Percentiles rank a stretch among this genome's conserved stretches.
These are phyloP conservation scores for Zaprionus ghesquierei DNA, from an alignment of 1,140 invertebrate species.

Conservation along the genomic window DNA sequence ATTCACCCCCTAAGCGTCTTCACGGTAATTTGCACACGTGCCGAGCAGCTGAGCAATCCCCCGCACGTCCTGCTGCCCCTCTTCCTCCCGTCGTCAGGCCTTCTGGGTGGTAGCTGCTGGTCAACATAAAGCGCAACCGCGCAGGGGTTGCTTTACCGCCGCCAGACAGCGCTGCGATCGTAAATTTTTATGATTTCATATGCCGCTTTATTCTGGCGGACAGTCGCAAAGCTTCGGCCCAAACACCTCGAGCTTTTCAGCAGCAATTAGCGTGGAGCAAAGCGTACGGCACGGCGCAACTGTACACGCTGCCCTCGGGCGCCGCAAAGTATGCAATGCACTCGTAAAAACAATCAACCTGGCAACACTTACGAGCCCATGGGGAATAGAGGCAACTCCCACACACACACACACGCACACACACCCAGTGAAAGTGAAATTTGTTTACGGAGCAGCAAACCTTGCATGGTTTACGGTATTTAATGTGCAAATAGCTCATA, in stretches of 20 bases:
- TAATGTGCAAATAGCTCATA: slow-evolving; percentile 77
- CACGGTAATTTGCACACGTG: slow-evolving; percentile 81
- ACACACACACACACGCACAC: slow-evolving; percentile 3
- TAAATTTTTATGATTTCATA: slow-evolving; percentile 79
- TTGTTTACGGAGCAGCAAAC: slow-evolving; percentile 44
- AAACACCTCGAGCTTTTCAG: slow-evolving; percentile 34
- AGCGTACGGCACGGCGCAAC: slow-evolving; percentile 30
- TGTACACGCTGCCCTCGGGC: slow-evolving; percentile 45
- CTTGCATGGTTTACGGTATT: slow-evolving; percentile 66
- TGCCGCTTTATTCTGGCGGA: neutral
- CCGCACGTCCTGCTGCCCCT: neutral
- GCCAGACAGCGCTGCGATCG: slow-evolving; percentile 57
- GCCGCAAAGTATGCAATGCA: slow-evolving; percentile 55
- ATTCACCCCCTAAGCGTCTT: slow-evolving; percentile 81
- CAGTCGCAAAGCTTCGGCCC: slow-evolving; percentile 23
- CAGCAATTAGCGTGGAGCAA: slow-evolving; percentile 35
- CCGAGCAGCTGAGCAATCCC: slow-evolving; percentile 55
- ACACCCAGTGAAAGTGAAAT: slow-evolving; percentile 59
- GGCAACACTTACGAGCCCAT: slow-evolving; percentile 75
- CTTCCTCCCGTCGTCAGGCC: neutral
- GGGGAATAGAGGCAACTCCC: slow-evolving; percentile 44
- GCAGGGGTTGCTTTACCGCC: slow-evolving; percentile 33
- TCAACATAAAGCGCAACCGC: slow-evolving; percentile 14
- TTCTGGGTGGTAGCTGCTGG: slow-evolving; percentile 50
- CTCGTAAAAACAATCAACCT: slow-evolving; percentile 67